Percentiles rank a stretch among this genome's conserved stretches.
phyloP scores from a whole-genome alignment of 2,113 vertebrate genomes.

The Phaethon lepturus region DNA sequence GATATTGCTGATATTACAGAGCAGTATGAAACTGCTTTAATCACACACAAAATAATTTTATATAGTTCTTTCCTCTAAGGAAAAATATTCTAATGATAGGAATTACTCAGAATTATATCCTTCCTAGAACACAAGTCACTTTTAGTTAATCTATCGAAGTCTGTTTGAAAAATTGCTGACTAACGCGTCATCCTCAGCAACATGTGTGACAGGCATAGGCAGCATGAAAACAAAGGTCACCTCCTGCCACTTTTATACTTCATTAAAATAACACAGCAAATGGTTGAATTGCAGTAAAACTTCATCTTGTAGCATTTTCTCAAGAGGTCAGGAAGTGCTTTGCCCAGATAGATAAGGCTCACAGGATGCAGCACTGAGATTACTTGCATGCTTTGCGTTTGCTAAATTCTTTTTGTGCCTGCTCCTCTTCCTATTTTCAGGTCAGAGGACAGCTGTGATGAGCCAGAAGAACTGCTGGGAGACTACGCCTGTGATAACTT shows the following conservation, averaged over 20 bases:
- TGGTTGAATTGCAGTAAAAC: not conserved
- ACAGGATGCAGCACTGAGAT: not conserved
- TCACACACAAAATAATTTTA: not conserved
- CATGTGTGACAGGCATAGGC: not conserved
- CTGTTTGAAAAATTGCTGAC: not conserved
- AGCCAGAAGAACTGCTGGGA: conserved; percentile 19
- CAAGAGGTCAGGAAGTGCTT: not conserved
- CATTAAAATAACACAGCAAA: not conserved
- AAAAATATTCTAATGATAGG: not conserved
- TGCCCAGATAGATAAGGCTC: not conserved
- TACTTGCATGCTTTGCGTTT: not conserved
- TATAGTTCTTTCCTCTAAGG: not conserved
- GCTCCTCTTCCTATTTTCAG: conserved; percentile 57
- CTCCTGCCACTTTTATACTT: not conserved
- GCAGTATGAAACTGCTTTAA: not conserved
- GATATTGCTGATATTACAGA: not conserved
- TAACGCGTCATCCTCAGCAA: not conserved
- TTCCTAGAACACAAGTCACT: not conserved
- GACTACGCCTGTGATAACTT: not conserved
- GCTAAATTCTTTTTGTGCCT: not conserved
- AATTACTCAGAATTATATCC: not conserved
- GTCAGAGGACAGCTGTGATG: conserved; percentile 5
- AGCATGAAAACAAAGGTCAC: not conserved
- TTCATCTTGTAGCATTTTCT: not conserved
- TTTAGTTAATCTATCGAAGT: not conserved